Evolutionary conservation across 2,888 invertebrate genomes (phyloP), one percentile per base, ranked within the genome.

Genomic region (Himalopsyche tibetana): DNA sequence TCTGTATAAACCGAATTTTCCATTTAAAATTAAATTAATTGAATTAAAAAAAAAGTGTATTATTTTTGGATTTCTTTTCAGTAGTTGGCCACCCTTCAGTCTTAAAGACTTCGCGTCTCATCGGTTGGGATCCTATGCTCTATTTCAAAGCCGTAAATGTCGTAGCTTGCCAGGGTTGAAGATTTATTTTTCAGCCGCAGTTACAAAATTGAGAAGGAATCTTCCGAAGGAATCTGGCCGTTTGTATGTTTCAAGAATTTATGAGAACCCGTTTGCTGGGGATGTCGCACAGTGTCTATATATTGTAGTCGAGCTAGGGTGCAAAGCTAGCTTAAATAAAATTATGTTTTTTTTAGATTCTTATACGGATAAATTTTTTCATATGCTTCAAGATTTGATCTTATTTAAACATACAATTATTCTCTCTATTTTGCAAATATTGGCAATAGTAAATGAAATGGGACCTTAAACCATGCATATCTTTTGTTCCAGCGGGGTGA

Each of bases 61-160:
- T 5, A 42, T 42, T 42, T 42, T 42, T 0, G 8, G 42, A 42
- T 42, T 42, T 6, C 8, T 42, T 42, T 42, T 42, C 8, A 51
- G 15, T 15, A 15, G 51, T 51, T 51, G 51, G 2, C 19, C 6
- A 63, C n/a, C 19, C 63, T 19, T 63, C 19, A 63, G 15, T 5
- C 19, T 28, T 28, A 28, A 12, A 55, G 55, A 11, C 6, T 63
- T 19, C 2, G 28, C 11, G 63, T 4, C 11, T 51, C 51, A 51
- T 51, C 5, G 51, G 51, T 51, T 51, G 51, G 51, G 51, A 15
- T 8, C 6, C 51, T 51, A 51, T 19, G 63, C 63, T 63, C 63
- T 63, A 63, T 63, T 63, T 63, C 63, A 63, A 63, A 63, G 63
- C 63, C n/a, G 63, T 63, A 63, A 63, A 63, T 8, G 63, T 63